Evolutionary conservation across 1,140 invertebrate species (phyloP), one percentile per base, ranked within the genome.

Genomic region (Mya arenaria): DNA sequence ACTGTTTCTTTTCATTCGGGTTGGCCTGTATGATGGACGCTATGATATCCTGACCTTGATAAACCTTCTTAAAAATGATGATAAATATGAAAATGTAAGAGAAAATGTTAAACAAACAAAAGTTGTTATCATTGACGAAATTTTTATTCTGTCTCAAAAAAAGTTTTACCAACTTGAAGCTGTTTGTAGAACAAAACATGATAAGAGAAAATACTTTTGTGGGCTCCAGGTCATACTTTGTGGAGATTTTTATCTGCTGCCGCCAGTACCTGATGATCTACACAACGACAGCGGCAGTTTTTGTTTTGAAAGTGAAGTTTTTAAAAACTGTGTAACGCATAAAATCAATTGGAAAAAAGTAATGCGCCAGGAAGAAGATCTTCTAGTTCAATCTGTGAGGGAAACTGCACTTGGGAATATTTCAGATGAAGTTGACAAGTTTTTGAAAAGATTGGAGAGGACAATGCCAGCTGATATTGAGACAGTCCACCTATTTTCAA

Each of bases 221-320:
- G 73, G 73, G 5, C 1, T 77, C 1, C 73, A 77, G 34, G 73
- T 77, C 1, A 65, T 77, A 15, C 32, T 77, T 15, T 63, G 36
- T 65, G 56, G 56, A 8, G 73, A 77, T 34, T 77, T 77, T 52
- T 77, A 39, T n/a, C 73, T 65, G 34, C n/a, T 65, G 1, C 58
- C 37, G 15, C 73, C 73, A 65, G 73, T 77, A 25, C 36, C 58
- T 32, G 34, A 36, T 48, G 39, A 34, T 10, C 23, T 75, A 6
- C 37, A 77, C 36, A 65, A 65, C 66, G 60, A 77, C 23, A 63
- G 48, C 34, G 60, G 58, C 25, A 10, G 60, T 19, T 75, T 62
- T 62, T 75, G 72, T 39, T 75, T 75, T 75, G 55, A 62, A 75
- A 75, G 72, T 75, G 72, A 60, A 5, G 23, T 75, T 36, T 75